These are phyloP conservation scores for Tigriopus japonicus DNA, from an alignment of 1,140 invertebrate genomes.

Conservation along the genomic window DNA sequence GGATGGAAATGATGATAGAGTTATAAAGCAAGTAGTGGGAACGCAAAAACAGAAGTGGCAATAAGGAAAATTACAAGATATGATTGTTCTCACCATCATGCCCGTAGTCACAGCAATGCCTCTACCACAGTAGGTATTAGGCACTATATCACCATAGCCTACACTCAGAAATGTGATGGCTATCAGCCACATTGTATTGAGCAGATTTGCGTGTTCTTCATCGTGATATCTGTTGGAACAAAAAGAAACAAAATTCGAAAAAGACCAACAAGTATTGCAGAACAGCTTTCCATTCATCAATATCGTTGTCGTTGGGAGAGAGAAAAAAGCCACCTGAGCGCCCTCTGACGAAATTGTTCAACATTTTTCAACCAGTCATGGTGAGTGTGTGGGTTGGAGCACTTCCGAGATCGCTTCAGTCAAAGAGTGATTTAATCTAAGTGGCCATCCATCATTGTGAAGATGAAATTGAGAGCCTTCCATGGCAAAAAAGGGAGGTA, in stretches of 20 bases:
- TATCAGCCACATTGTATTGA: conserved; percentile 98
- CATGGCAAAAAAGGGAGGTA: too few relatives aligned
- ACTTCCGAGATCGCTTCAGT: too few relatives aligned
- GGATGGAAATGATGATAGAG: background rate
- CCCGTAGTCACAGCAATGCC: conserved; percentile 94
- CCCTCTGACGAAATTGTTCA: too few relatives aligned
- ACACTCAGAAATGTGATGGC: conserved; percentile 95
- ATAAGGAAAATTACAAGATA: conserved; percentile 6
- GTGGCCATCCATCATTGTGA: too few relatives aligned
- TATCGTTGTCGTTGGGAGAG: background rate
- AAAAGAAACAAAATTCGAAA: too few relatives aligned
- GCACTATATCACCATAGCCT: conserved; percentile 98
- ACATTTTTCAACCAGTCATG: too few relatives aligned
- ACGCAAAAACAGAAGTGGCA: background rate
- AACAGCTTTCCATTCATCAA: background rate
- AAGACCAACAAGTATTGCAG: too few relatives aligned
- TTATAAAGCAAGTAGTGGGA: conserved; percentile 6
- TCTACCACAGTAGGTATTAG: conserved; percentile 97
- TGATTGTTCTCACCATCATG: conserved; percentile 72
- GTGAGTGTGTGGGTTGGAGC: too few relatives aligned
- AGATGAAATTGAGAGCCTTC: too few relatives aligned
- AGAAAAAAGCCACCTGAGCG: background rate
- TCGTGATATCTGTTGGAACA: conserved; percentile 64
- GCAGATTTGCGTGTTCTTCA: conserved; percentile 86
- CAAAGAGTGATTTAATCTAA: too few relatives aligned